These are phyloP conservation scores for Catharus bicknelli DNA, from an alignment of 2,113 vertebrate genomes.

Conservation along the genomic window DNA sequence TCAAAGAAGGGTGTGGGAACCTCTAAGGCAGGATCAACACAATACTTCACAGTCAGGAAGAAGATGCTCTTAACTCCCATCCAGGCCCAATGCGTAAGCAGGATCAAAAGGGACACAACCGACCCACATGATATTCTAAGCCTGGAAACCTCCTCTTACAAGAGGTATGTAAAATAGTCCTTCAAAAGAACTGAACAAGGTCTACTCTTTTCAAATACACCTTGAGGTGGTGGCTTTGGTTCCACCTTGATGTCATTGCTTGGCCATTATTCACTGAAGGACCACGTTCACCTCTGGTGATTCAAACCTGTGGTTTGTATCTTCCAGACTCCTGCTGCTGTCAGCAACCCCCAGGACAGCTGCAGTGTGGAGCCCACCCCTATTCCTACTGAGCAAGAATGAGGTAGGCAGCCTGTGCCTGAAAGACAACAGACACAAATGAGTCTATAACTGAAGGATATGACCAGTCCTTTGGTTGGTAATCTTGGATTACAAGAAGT, in stretches of 20 bases:
- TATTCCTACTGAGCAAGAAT: neutral
- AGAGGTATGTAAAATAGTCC: neutral
- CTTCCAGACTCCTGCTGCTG: neutral
- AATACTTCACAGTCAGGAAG: neutral
- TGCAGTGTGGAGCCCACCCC: neutral
- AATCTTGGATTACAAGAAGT: neutral
- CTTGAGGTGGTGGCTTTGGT: neutral
- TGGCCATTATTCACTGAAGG: neutral
- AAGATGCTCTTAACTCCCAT: neutral
- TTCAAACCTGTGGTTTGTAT: neutral
- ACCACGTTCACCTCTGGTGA: accelerated
- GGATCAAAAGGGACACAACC: neutral
- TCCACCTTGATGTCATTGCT: neutral
- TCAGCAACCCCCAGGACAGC: neutral
- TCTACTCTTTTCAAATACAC: neutral
- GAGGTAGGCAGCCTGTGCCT: neutral
- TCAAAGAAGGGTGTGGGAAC: conserved; percentile 5
- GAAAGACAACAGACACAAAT: neutral
- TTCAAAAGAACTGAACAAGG: neutral
- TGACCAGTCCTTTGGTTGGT: neutral
- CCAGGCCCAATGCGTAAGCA: neutral
- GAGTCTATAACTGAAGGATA: neutral
- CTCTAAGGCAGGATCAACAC: neutral
- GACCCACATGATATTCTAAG: neutral
- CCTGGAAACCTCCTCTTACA: neutral